These are phyloP conservation scores for Amblyopsis rosae DNA, from an alignment of 2,113 vertebrate species.

Conservation along the genomic window DNA sequence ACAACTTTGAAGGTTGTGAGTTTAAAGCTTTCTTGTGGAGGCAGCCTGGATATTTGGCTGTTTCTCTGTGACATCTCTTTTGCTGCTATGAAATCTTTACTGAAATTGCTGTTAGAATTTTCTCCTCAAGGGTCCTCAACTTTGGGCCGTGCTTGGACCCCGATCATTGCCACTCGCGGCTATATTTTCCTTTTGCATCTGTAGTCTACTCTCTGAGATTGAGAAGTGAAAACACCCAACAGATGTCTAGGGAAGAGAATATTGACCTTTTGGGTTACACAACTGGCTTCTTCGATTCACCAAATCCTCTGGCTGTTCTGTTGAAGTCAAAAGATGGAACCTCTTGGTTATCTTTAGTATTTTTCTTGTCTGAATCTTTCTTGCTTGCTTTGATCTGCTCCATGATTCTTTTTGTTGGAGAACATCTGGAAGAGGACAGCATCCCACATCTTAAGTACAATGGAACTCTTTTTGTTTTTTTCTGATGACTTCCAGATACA, in stretches of 20 bases:
- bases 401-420: slow-evolving; percentile 72
- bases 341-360: slow-evolving; percentile 47
- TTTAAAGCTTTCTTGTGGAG: too few species aligned
- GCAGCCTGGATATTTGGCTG: too few species aligned
- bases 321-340: slow-evolving; percentile 85
- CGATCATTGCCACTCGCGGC: too few species aligned
- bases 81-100: too few species aligned
- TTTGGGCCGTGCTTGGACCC: too few species aligned
- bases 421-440: slow-evolving; percentile 89
- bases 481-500: slow-evolving; percentile 45
- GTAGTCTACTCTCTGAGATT: background rate
- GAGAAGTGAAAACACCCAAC: slow-evolving; percentile 5
- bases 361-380: slow-evolving; percentile 56
- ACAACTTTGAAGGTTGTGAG: too few species aligned
- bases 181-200: background rate
- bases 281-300: slow-evolving; percentile 41
- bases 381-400: slow-evolving; percentile 66
- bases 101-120: too few species aligned
- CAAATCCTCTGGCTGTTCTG: slow-evolving; percentile 84
- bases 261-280: slow-evolving; percentile 22
- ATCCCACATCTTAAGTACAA: slow-evolving; percentile 89
- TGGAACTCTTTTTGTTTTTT: slow-evolving; percentile 60
- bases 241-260: background rate
- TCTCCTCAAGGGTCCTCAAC: too few species aligned
- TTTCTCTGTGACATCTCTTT: too few species aligned